Base-by-base conservation (phyloP, 37 sponge, comb jelly and placozoan genomes). In the Halisarca cf. caerulea region DNA sequence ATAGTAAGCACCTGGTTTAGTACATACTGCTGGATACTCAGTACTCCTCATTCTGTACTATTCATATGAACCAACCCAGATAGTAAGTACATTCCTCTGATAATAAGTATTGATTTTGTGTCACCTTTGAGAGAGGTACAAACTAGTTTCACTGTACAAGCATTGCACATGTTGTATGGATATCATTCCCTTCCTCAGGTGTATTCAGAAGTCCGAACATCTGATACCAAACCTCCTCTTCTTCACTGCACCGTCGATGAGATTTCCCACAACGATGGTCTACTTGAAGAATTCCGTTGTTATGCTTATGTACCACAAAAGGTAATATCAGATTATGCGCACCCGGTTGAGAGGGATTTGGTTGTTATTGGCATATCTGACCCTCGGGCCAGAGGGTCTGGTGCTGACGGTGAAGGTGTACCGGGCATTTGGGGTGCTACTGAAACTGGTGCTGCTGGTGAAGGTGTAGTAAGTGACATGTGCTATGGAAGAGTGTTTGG, bases 261-360 rank as follows among this genome's bases (percentile, higher is more conserved):
- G 33, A 33, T 71, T 20, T 43, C 37, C 20, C 20, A 47, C 11
- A 36, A 75, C 34, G 61, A 25, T 18, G 35, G 58, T n/a, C 39
- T 20, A 27, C 36, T 66, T 43, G 53, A 39, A 18, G 80, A 86
- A 39, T 9, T 86, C 24, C 51, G 57, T 34, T 82, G 83, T 36
- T 68, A 75, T 28, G 64, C 53, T 23, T 18, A 39, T 28, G 6
- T 88, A 9, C 23, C 88, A 11, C 43, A 4, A 7, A 14, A 59
- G 23, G 36, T 51, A 6, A 62, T 45, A 33, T 44, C 23, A 32
- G 41, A 43, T 24, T 82, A 81, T 37, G 82, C 82, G 44, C 62
- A 88, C 42, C 88, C 88, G 3, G 53, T 78, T 58, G 83, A 88
- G n/a, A 40, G 66, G 18, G 78, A 88, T 39, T 37, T 88, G n/a